Base-by-base conservation (phyloP, 2,113 vertebrate genomes). In the Cyprinus carpio region DNA sequence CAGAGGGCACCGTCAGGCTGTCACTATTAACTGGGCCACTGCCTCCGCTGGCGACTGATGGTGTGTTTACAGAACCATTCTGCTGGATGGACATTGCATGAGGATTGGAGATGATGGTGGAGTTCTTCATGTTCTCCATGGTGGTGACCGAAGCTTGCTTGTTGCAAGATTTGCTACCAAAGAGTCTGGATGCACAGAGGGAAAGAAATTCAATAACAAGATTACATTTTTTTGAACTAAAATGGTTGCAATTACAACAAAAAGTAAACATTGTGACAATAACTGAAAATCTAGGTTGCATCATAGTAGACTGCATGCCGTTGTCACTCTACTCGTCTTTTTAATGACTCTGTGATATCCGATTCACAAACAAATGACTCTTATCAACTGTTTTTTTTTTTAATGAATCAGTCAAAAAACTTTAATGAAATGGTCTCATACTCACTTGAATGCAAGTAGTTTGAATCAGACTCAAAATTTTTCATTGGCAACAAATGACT, bases 121-220 rank as follows among this genome's bases (percentile, higher is more conserved):
- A 95, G 78, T 94, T 96, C 91, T 97, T 97, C 96, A 95, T 94
- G 75, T 93, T 96, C 81, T 97, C 96, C 3, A 93, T 90, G 84
- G 95, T 95, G 89, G 96, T 95, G 88, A 95, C 92, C 79, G 95
- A 93, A 87, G 93, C 93, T 93, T 96, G 95, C 87, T 96, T 86
- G 27, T 37, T 96, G 91, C 89, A 90, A 90, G 95, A 94, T 87
- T 97, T 96, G 88, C 94, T 94, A 89, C 96, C 96, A 84, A 96
- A 97, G 88, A 97, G 94, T 91, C 96, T 97, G 92, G 87, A 89
- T 81, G 31, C 4, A 31, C 1, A 12, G 84, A 81, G 87, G 72
- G 7, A 83, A 23, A n/a, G 20, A 34, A 18, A 37, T 31, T 46
- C 25, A 31, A 83, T 18, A 64, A 49, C 43, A 31, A 58, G 9